Conservation (phyloP, 2,797 vertebrate species). For the Bucorvus abyssinicus region DNA sequence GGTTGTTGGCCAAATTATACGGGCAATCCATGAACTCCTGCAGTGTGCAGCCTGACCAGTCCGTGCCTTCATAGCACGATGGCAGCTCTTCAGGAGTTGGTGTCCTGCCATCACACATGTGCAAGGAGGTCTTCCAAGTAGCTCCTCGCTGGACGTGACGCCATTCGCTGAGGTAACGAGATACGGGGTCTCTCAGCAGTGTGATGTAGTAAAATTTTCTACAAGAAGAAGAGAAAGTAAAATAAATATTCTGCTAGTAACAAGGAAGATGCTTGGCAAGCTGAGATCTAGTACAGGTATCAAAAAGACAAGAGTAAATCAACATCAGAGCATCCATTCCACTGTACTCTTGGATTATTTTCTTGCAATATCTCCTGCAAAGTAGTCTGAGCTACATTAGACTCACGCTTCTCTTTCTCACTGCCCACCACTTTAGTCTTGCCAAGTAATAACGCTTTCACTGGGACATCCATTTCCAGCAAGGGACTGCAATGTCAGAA, state of each 20-base stretch:
- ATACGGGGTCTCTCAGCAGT: constrained; percentile 92
- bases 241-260: background rate
- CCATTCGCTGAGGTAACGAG: constrained; percentile 98
- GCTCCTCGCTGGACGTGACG: constrained; percentile 95
- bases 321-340: background rate
- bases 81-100: constrained; percentile 95
- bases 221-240: constrained; percentile 24
- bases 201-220: constrained; percentile 99
- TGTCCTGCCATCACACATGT: constrained; percentile 97
- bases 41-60: constrained; percentile 97
- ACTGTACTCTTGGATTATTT: background rate
- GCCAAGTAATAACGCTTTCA: background rate
- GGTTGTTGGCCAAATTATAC: constrained; percentile 96
- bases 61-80: constrained; percentile 93
- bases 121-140: constrained; percentile 97
- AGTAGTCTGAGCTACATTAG: background rate
- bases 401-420: background rate
- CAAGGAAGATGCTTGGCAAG: background rate
- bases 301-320: background rate
- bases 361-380: background rate
- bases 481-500: background rate
- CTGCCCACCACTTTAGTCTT: background rate
- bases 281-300: background rate
- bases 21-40: constrained; percentile 99
- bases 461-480: background rate